phyloP scores from a whole-genome alignment of 2,888 invertebrate species.

The Cephus nigrinus region DNA sequence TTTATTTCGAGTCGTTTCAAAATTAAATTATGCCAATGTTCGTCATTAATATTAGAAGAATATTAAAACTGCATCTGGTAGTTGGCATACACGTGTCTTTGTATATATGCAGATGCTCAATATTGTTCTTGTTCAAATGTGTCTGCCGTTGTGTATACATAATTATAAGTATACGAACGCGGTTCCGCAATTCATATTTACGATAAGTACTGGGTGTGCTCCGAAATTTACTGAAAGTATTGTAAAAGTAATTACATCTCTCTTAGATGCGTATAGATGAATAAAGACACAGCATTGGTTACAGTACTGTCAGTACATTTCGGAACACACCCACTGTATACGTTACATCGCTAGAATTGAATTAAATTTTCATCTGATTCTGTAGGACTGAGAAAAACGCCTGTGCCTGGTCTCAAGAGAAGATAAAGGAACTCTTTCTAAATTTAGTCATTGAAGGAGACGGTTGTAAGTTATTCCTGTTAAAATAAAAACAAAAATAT shows the following conservation, averaged over 20 bases:
- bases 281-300: too few relatives aligned
- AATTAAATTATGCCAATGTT: not conserved
- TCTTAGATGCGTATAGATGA: too few relatives aligned
- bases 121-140: not conserved
- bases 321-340: not conserved
- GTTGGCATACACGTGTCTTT: constrained; percentile 1
- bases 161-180: not conserved
- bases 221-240: too few relatives aligned
- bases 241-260: too few relatives aligned
- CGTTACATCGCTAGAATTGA: not conserved
- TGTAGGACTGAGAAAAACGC: constrained; percentile 95
- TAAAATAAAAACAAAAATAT: not conserved
- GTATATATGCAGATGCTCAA: not conserved
- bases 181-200: not conserved
- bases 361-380: not conserved
- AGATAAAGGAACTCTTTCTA: constrained; percentile 82
- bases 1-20: not conserved
- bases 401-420: constrained; percentile 94
- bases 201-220: not conserved
- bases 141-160: not conserved
- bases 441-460: constrained; percentile 79
- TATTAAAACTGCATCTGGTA: not conserved
- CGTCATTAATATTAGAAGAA: not conserved
- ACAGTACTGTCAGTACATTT: too few relatives aligned
- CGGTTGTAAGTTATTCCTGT: constrained; percentile 66